Conservation (phyloP, 2,888 invertebrate species). For the Pegoplata infirma region DNA sequence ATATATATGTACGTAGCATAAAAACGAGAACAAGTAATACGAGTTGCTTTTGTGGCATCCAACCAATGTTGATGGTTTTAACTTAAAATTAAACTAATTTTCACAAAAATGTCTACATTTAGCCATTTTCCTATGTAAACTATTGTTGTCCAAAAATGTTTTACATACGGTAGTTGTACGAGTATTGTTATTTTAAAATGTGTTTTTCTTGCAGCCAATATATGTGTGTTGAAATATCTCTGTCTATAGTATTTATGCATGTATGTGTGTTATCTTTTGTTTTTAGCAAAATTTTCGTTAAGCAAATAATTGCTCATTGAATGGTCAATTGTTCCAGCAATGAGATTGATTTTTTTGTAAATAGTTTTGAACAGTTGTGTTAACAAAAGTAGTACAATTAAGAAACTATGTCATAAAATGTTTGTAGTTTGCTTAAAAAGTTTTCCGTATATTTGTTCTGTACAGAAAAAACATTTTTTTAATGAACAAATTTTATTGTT, state of each 20-base stretch:
- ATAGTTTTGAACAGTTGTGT: constrained; percentile 20
- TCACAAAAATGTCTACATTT: constrained; percentile 29
- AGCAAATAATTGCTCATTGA: constrained; percentile 55
- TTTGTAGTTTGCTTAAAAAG: too few species aligned
- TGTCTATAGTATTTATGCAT: constrained; percentile 6
- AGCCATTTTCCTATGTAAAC: constrained; percentile 14
- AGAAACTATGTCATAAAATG: too few species aligned
- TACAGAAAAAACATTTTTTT: too few species aligned
- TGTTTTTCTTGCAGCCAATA: neutral
- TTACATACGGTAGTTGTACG: neutral
- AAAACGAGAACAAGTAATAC: neutral
- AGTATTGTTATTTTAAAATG: constrained; percentile 14
- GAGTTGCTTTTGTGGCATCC: constrained; percentile 26
- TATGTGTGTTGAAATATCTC: neutral
- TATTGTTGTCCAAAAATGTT: neutral
- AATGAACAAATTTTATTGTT: too few species aligned
- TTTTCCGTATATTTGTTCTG: too few species aligned
- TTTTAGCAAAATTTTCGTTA: constrained; percentile 29
- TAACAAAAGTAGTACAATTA: neutral
- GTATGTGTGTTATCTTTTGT: constrained; percentile 8
- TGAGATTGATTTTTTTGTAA: constrained; percentile 45
- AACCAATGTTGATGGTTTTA: constrained; percentile 44
- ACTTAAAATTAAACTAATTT: constrained; percentile 46
- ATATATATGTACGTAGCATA: neutral
- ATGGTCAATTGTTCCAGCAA: constrained; percentile 38